A percentile compares a stretch with the other conserved stretches of the same genome.
Evolutionary conservation across 2,888 invertebrate species (phyloP).

Genomic region (Spilarctia lutea): DNA sequence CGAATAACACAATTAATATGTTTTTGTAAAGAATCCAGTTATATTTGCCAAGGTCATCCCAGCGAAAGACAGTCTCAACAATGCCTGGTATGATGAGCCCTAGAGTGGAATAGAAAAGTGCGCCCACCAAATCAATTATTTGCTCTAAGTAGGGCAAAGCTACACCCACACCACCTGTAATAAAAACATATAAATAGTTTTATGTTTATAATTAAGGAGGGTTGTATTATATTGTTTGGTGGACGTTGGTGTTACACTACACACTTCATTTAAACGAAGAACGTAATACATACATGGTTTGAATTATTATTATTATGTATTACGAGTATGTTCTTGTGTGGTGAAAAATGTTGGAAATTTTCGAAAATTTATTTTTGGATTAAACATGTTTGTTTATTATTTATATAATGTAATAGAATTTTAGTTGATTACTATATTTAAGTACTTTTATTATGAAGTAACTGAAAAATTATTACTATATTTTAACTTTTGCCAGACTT

Average conservation of each 20-base stretch:
- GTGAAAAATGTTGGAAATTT: not conserved
- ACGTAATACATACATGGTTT: not conserved
- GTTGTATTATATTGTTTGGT: not conserved
- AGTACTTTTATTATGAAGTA: not conserved
- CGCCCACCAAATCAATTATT: slow-evolving; percentile 81
- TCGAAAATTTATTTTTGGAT: not conserved
- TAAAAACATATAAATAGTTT: not conserved
- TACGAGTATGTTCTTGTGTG: too few species aligned
- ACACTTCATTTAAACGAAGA: not conserved
- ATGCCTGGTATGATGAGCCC: slow-evolving; percentile 93
- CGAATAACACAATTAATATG: slow-evolving; percentile 85
- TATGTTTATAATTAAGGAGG: not conserved
- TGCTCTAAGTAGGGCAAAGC: slow-evolving; percentile 86
- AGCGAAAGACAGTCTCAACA: slow-evolving; percentile 90
- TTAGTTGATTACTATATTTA: not conserved
- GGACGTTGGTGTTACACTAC: not conserved
- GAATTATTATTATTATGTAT: too few species aligned
- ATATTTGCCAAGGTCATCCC: slow-evolving; percentile 89
- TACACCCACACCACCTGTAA: slow-evolving; percentile 89
- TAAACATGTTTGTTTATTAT: not conserved
- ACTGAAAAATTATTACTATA: not conserved
- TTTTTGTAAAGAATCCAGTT: slow-evolving; percentile 92
- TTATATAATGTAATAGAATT: not conserved
- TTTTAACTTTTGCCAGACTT: not conserved
- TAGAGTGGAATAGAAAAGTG: slow-evolving; percentile 89